Conservation (phyloP, 2,113 vertebrate species). For the Ciconia stormi region DNA sequence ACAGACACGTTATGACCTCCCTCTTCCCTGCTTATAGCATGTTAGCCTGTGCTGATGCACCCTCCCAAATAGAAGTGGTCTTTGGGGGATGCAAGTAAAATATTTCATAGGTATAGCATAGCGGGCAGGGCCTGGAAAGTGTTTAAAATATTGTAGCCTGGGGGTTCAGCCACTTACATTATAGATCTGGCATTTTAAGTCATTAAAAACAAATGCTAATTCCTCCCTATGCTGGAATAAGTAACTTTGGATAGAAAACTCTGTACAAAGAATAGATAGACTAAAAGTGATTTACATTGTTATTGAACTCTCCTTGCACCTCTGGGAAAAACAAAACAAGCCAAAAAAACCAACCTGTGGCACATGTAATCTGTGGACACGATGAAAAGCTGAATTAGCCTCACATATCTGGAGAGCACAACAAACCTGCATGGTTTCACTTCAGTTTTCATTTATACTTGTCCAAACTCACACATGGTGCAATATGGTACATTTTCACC, state of each 20-base stretch:
- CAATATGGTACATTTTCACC: not conserved
- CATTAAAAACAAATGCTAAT: not conserved
- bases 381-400: not conserved
- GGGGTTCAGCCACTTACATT: not conserved
- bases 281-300: not conserved
- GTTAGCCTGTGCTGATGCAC: not conserved
- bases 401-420: not conserved
- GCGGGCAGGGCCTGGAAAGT: not conserved
- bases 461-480: not conserved
- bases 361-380: not conserved
- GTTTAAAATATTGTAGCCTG: not conserved
- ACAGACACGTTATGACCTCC: not conserved
- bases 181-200: not conserved
- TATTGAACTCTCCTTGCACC: not conserved
- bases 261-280: not conserved
- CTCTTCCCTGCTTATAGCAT: not conserved
- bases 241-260: not conserved
- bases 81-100: not conserved
- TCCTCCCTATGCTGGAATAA: not conserved
- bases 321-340: not conserved
- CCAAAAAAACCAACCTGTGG: not conserved
- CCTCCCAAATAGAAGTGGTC: not conserved
- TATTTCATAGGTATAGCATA: not conserved
- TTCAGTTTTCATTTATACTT: not conserved
- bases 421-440: not conserved